Base-by-base conservation (phyloP, 1,140 invertebrate species). In the Diprion similis region DNA sequence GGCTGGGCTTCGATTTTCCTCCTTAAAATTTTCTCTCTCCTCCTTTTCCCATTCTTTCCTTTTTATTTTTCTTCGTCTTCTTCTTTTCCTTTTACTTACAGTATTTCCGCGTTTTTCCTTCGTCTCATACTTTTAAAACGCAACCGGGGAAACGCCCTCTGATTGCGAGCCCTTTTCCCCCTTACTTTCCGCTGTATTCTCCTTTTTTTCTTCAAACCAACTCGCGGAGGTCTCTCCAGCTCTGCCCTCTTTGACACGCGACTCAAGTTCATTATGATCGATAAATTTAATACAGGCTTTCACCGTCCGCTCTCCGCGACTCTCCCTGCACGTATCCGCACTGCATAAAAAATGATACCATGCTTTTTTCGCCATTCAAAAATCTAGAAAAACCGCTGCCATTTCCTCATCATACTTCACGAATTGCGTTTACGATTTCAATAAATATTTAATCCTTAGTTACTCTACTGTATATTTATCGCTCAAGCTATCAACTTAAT, bases 261-360 rank as follows among this genome's bases (percentile, higher is more conserved):
- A 71, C 75, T 79, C 76, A 73, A 71, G 73, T 83, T 82, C 76
- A 78, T 84, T 84, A 84, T 84, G 79, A 85, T 84, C 82, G 78
- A 83, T 84, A 84, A 82, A 81, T 78, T 84, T 83, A 83, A 83
- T 79, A 78, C 73, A 46, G 18, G 46, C 19, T 13, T 17, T 59
- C 51, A 59, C 51, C 51, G 51, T 15, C 11, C 51, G 51, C 51
- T 17, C 11, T 15, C 11, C 51, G 9, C 11, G 11, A 59, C 51
- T 59, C 11, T 59, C 2, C 24, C 24, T 37, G 24, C 24, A 37
- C 24, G 24, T 37, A 37, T 37, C 24, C 1, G 24, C 24, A 37
- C 24, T 37, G 24, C 24, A 37, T 37, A 6, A 37, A 37, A 37
- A 6, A 37, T 37, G 24, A 37, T 1, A 37, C 2, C 6, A 37